Evolutionary conservation across 2,797 vertebrate species (phyloP).

Genomic region (Molossus alvarezi): DNA sequence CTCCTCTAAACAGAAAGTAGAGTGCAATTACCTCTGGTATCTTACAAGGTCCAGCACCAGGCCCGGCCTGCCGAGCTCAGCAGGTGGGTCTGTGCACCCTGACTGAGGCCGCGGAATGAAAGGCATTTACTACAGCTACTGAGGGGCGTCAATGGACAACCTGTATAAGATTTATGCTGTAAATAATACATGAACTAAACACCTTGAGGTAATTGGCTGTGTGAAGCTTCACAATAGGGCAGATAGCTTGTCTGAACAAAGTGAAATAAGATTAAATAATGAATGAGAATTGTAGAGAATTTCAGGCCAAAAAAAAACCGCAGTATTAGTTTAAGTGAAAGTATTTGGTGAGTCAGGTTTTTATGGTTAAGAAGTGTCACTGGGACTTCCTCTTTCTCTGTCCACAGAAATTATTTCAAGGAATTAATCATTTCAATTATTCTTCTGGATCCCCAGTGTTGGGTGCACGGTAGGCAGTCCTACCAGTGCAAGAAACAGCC

Average conservation of each 20-base stretch:
- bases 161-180: slow-evolving; percentile 94
- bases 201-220: slow-evolving; percentile 95
- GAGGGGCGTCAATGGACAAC: slow-evolving; percentile 92
- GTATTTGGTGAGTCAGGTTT: slow-evolving; percentile 77
- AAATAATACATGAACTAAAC: slow-evolving; percentile 96
- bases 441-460: slow-evolving; percentile 68
- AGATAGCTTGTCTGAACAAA: slow-evolving; percentile 94
- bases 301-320: slow-evolving; percentile 88
- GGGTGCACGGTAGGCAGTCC: not conserved
- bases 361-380: slow-evolving; percentile 76
- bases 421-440: not conserved
- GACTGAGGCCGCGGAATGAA: slow-evolving; percentile 92
- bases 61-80: slow-evolving; percentile 87
- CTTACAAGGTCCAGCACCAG: slow-evolving; percentile 81
- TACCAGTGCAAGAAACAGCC: not conserved
- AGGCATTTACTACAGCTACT: slow-evolving; percentile 91
- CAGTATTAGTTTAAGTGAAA: slow-evolving; percentile 76
- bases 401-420: slow-evolving; percentile 80
- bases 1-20: slow-evolving; percentile 73
- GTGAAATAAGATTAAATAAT: slow-evolving; percentile 96
- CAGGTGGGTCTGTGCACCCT: slow-evolving; percentile 86
- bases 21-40: slow-evolving; percentile 81
- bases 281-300: slow-evolving; percentile 92
- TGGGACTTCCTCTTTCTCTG: slow-evolving; percentile 76
- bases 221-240: slow-evolving; percentile 91